phyloP scores from a whole-genome alignment of 2,888 invertebrate species.

The Cyaniris semiargus region DNA sequence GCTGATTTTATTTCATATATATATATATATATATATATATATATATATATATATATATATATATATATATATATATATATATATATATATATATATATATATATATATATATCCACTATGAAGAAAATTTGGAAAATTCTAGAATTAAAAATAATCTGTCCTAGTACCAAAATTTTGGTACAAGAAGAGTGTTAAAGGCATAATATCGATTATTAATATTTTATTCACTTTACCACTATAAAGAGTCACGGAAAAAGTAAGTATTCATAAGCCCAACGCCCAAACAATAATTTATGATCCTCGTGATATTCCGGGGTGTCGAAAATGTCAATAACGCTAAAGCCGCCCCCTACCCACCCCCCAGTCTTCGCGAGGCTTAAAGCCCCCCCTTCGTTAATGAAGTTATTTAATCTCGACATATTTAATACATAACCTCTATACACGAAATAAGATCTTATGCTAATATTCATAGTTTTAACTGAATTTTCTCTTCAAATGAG shows the following conservation, averaged over 20 bases:
- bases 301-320: not conserved
- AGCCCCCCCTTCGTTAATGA: not conserved
- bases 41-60: too few relatives aligned
- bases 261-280: not conserved
- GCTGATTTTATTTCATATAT: too few relatives aligned
- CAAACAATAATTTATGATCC: slow-evolving; percentile 9
- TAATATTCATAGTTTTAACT: not conserved
- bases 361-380: not conserved
- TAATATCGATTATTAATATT: not conserved
- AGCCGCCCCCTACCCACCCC: not conserved
- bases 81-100: too few relatives aligned
- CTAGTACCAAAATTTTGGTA: too few relatives aligned
- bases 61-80: too few relatives aligned
- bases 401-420: slow-evolving; percentile 23
- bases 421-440: not conserved
- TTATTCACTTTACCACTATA: not conserved
- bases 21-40: too few relatives aligned
- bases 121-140: too few relatives aligned
- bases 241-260: not conserved
- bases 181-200: too few relatives aligned
- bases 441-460: not conserved
- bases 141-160: too few relatives aligned
- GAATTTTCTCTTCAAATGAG: not conserved
- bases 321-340: slow-evolving; percentile 26
- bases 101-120: too few relatives aligned